A percentile compares a stretch with the other conserved stretches of the same genome.
These are phyloP conservation scores for Bombylius discolor DNA, from an alignment of 2,888 invertebrate genomes.

Conservation along the genomic window DNA sequence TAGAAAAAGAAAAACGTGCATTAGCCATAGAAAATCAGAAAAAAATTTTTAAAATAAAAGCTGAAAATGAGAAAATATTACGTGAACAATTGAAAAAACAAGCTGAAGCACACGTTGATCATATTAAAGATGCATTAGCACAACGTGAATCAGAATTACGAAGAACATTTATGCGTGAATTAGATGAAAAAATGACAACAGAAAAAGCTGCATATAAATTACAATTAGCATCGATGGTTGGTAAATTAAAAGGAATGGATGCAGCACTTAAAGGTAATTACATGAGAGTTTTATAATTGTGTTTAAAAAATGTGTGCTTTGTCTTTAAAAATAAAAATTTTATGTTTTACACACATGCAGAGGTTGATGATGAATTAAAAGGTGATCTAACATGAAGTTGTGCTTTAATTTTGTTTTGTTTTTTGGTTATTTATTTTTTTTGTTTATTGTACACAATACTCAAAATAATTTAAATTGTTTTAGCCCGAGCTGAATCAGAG, in stretches of 20 bases:
- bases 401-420: background rate
- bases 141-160: conserved; percentile 41
- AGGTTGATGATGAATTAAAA: conserved; percentile 34
- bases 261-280: conserved; percentile 53
- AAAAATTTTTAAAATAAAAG: conserved; percentile 48
- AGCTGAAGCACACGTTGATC: conserved; percentile 73
- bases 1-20: conserved; percentile 53
- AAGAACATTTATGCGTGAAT: conserved; percentile 40
- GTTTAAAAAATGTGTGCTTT: no score
- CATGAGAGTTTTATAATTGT: no score
- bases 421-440: background rate
- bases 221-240: conserved; percentile 59
- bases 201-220: conserved; percentile 55
- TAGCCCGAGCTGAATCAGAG: conserved; percentile 60
- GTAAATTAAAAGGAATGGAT: conserved; percentile 64
- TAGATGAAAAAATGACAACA: conserved; percentile 54
- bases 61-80: conserved; percentile 56
- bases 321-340: background rate
- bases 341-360: conserved; percentile 17
- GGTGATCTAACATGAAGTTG: conserved; percentile 18
- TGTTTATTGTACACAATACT: background rate
- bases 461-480: background rate
- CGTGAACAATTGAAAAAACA: conserved; percentile 71
- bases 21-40: conserved; percentile 57
- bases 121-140: conserved; percentile 56